These are phyloP conservation scores for Gasterosteus nipponicus DNA, from an alignment of 2,113 vertebrate species.

Conservation along the genomic window DNA sequence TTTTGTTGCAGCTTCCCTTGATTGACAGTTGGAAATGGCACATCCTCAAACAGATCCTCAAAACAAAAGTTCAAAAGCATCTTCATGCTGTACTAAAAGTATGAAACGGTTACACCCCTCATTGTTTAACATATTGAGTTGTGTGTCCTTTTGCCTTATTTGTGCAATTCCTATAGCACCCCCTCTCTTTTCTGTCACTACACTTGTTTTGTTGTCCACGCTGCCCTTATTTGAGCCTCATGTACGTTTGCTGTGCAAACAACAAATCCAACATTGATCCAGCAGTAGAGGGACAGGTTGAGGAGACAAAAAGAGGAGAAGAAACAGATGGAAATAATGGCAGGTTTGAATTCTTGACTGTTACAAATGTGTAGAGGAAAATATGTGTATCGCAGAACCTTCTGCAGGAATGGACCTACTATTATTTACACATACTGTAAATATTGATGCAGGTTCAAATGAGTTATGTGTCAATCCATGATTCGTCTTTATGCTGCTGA, in stretches of 20 bases:
- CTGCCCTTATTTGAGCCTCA: slow-evolving; percentile 50
- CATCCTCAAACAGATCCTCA: slow-evolving; percentile 23
- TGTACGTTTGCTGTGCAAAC: slow-evolving; percentile 58
- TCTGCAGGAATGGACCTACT: slow-evolving; percentile 23
- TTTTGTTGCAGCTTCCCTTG: slow-evolving; percentile 28
- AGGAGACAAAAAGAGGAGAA: slow-evolving; percentile 27
- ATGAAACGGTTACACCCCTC: not conserved
- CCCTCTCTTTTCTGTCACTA: slow-evolving; percentile 30
- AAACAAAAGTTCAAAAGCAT: slow-evolving; percentile 41
- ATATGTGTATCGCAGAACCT: slow-evolving; percentile 2
- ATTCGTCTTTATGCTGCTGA: not conserved
- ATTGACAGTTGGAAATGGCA: slow-evolving; percentile 32
- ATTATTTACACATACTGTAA: not conserved
- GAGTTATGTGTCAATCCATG: not conserved
- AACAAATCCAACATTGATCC: slow-evolving; percentile 58
- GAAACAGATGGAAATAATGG: slow-evolving; percentile 40
- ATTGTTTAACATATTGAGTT: not conserved
- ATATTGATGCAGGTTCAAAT: slow-evolving; percentile 8
- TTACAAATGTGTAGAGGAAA: not conserved
- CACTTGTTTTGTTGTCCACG: slow-evolving; percentile 45
- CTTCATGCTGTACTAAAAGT: slow-evolving; percentile 20
- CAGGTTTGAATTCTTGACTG: slow-evolving; percentile 32
- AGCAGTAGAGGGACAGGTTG: slow-evolving; percentile 21
- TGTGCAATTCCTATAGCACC: not conserved
- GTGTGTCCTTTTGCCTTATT: not conserved